Evolutionary conservation across 2,888 invertebrate genomes (phyloP).

Genomic region (Deladenus siricidicola): DNA sequence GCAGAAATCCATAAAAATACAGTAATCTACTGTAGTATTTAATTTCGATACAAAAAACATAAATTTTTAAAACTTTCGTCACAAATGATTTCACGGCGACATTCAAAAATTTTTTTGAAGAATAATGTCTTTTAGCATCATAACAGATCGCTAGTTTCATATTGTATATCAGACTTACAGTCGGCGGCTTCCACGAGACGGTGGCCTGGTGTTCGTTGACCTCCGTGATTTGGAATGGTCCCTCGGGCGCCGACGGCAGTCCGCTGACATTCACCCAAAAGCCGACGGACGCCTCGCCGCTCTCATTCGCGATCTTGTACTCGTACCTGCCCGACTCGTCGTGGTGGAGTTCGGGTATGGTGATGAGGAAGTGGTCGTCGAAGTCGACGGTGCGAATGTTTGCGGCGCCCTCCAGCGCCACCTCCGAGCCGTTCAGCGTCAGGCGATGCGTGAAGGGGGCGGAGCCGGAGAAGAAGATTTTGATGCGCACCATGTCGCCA

Average conservation of each 20-base stretch:
- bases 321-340: conserved; percentile 70
- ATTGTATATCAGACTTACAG: conserved; percentile 27
- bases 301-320: conserved; percentile 50
- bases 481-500: conserved; percentile 92
- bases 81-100: too few species aligned
- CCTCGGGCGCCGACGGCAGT: conserved; percentile 81
- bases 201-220: conserved; percentile 77
- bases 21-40: too few species aligned
- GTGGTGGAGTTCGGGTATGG: conserved; percentile 80
- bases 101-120: not conserved
- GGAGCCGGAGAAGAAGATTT: conserved; percentile 90
- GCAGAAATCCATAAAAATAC: too few species aligned
- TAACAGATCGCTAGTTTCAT: too few species aligned
- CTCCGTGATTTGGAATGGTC: conserved; percentile 44
- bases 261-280: conserved; percentile 58
- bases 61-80: too few species aligned
- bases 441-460: conserved; percentile 84
- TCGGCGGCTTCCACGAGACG: conserved; percentile 86
- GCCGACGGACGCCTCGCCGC: conserved; percentile 48
- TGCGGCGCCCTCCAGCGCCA: conserved; percentile 55
- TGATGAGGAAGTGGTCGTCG: conserved; percentile 91
- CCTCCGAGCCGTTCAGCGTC: conserved; percentile 73
- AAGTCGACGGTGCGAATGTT: conserved; percentile 64
- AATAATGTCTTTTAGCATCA: too few species aligned
- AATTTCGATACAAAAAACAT: too few species aligned